Percentiles rank a stretch among this genome's conserved stretches.
These are phyloP conservation scores for Crotalus horridus DNA, from an alignment of 2,113 vertebrate genomes.

Conservation along the genomic window DNA sequence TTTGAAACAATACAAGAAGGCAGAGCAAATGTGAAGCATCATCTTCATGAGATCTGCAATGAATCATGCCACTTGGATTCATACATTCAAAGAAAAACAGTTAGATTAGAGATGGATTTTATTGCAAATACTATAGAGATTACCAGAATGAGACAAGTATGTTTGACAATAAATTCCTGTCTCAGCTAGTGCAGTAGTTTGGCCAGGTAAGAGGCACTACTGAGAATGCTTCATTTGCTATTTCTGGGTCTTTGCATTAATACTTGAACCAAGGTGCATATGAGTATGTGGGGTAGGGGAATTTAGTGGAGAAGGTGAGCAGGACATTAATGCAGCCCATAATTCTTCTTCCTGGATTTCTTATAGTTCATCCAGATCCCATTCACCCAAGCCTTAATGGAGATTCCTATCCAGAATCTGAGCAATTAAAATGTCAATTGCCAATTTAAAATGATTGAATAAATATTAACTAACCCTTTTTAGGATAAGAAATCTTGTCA, in stretches of 20 bases:
- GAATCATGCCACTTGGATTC: background rate
- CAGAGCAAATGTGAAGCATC: background rate
- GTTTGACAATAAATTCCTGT: background rate
- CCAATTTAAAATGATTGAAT: background rate
- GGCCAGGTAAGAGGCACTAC: background rate
- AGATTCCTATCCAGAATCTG: background rate
- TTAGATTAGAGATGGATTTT: background rate
- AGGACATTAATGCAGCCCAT: background rate
- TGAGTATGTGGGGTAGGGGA: background rate
- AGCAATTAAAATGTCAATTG: background rate
- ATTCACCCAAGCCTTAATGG: background rate
- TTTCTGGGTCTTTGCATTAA: background rate
- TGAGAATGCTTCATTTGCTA: background rate
- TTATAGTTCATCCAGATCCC: background rate
- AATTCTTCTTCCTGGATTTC: background rate
- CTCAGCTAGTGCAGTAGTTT: background rate
- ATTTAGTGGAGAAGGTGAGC: background rate
- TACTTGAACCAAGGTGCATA: background rate
- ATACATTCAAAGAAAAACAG: background rate
- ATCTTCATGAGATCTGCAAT: background rate
- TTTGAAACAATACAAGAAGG: background rate
- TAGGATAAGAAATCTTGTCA: background rate
- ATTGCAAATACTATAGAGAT: background rate
- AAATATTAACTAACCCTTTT: background rate
- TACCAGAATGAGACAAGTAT: background rate